Evolutionary conservation across 2,888 invertebrate genomes (phyloP), one percentile per base, ranked within the genome.

Genomic region (Seira sanloemensis): DNA sequence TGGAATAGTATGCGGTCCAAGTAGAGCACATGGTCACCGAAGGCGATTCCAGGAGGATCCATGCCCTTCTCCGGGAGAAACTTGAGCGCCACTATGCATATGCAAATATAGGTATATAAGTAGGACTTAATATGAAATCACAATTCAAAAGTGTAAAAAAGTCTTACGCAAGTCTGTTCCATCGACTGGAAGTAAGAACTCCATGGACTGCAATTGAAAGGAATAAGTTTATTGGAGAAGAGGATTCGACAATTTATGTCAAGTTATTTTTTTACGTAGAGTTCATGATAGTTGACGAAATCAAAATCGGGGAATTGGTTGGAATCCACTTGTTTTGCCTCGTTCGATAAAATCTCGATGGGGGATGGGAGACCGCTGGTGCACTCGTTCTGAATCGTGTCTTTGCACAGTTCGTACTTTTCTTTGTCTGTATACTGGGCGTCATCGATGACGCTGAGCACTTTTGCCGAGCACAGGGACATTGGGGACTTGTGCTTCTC

Each of bases 1-100:
- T 26, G 72, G 12, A 78, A 23, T 2, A 26, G 12, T 0, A 78
- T 66, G 5, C 72, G 21, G 25, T 78, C 78, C 19, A 78, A 50
- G 23, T 37, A 72, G 0, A 78, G n/a, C 7, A 4, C n/a, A 62
- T n/a, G 62, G 21, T 21, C 21, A 7, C 62, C 62, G 19, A 62
- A 2, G 2, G 12, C n/a, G 2, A 50, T 7, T 7, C 50, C 50
- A 9, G 62, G 62, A n/a, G n/a, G n/a, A n/a, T n/a, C n/a, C n/a
- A n/a, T n/a, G n/a, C 21, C 16, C 23, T 21, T 62, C 21, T 68
- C 68, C 25, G 24, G 12, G 21, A n/a, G 46, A 58, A 54, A 21
- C 21, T 46, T 4, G 4, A 50, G 2, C 2, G 62, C 21, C 1
- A 62, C 62, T 62, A n/a, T n/a, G 21, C 62, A 62, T 21, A n/a